A percentile compares a stretch with the other conserved stretches of the same genome.
Conservation (phyloP, 2,113 vertebrate genomes). For the Osmerus eperlanus region DNA sequence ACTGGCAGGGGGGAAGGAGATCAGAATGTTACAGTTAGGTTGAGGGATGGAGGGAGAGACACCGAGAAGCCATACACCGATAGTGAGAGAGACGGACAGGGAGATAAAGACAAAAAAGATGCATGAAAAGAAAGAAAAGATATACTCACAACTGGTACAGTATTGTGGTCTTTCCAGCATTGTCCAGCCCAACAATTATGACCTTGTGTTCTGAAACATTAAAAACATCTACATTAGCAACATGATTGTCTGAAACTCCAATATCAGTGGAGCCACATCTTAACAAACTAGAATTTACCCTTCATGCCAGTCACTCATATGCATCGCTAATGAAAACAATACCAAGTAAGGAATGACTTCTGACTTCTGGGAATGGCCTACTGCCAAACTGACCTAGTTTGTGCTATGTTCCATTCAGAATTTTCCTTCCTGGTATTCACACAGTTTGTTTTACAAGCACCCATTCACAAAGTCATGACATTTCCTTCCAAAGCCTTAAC, state of each 20-base stretch:
- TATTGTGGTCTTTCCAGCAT: slow-evolving; percentile 98
- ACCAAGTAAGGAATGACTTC: too few relatives aligned
- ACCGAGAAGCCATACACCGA: neutral
- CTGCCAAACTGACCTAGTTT: too few relatives aligned
- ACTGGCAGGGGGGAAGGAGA: slow-evolving; percentile 61
- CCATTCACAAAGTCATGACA: too few relatives aligned
- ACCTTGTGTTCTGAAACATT: slow-evolving; percentile 93
- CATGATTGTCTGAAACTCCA: neutral
- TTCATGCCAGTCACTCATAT: too few relatives aligned
- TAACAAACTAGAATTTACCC: too few relatives aligned
- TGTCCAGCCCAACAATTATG: slow-evolving; percentile 98
- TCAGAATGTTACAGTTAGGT: neutral
- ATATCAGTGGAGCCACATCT: too few relatives aligned
- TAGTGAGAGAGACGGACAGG: neutral
- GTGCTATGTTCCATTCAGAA: too few relatives aligned
- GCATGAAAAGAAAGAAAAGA: neutral
- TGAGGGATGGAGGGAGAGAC: neutral
- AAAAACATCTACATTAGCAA: neutral
- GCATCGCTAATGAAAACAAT: too few relatives aligned
- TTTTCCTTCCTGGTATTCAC: too few relatives aligned
- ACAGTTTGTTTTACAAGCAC: too few relatives aligned
- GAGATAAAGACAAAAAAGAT: neutral
- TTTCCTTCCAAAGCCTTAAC: too few relatives aligned
- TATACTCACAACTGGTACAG: slow-evolving; percentile 97
- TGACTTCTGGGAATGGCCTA: too few relatives aligned